Conservation (phyloP, 2,888 invertebrate genomes). For the Homarus gammarus region DNA sequence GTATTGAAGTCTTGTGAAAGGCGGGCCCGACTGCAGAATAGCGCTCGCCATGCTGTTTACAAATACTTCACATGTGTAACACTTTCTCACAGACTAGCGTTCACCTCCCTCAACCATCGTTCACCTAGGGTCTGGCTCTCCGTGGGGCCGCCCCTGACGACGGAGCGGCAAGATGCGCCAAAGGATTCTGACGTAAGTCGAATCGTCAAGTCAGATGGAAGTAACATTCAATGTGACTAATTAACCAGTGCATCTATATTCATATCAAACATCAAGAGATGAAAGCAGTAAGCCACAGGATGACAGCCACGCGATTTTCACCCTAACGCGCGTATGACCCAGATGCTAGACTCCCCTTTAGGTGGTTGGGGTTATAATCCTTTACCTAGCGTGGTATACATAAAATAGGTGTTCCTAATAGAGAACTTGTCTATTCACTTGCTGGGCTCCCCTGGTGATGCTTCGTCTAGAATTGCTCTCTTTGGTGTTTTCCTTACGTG, state of each 20-base stretch:
- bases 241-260: conserved; percentile 76
- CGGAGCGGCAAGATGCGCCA: neutral
- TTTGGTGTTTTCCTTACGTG: neutral
- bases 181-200: conserved; percentile 59
- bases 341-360: neutral
- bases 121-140: conserved; percentile 1
- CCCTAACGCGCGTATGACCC: neutral
- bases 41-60: conserved; percentile 73
- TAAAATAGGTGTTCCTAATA: conserved; percentile 70
- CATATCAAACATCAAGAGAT: conserved; percentile 71
- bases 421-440: conserved; percentile 62
- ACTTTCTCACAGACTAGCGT: conserved; percentile 44
- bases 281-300: conserved; percentile 6
- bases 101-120: conserved; percentile 44
- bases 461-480: conserved; percentile 50
- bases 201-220: conserved; percentile 64
- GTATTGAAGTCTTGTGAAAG: conserved; percentile 74
- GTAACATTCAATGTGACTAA: conserved; percentile 75
- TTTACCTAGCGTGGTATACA: conserved; percentile 23
- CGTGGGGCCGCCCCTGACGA: neutral
- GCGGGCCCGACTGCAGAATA: conserved; percentile 65
- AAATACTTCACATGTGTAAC: conserved; percentile 73
- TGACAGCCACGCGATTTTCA: neutral
- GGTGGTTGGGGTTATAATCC: neutral
- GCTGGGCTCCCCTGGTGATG: conserved; percentile 22